A percentile compares a stretch with the other conserved stretches of the same genome.
Conservation (phyloP, 1,140 invertebrate genomes). For the Eumaeus atala region DNA sequence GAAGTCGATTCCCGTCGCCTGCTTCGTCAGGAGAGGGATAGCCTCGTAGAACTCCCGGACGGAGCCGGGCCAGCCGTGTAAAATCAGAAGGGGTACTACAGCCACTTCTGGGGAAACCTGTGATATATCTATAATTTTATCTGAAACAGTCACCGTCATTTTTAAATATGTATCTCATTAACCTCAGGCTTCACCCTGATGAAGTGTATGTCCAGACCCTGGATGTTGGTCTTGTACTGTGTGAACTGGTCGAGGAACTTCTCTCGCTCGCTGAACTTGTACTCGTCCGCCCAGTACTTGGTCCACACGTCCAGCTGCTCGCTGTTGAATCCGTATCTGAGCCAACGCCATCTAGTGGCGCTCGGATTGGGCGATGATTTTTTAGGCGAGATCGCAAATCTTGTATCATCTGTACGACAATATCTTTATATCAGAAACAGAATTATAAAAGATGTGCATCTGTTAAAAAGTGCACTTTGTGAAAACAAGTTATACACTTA, state of each 20-base stretch:
- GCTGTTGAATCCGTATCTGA: slow-evolving; percentile 85
- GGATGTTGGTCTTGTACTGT: slow-evolving; percentile 82
- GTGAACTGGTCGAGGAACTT: slow-evolving; percentile 79
- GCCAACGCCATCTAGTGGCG: slow-evolving; percentile 77
- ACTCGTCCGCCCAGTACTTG: slow-evolving; percentile 81
- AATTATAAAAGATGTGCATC: too few species aligned
- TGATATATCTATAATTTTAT: slow-evolving; percentile 5
- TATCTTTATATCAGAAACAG: too few species aligned
- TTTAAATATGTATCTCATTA: slow-evolving; percentile 1
- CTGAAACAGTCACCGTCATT: too few species aligned
- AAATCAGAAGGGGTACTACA: slow-evolving; percentile 81
- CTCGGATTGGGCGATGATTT: slow-evolving; percentile 60
- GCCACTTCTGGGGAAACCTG: slow-evolving; percentile 37
- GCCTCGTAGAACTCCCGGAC: slow-evolving; percentile 89
- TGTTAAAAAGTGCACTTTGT: too few species aligned
- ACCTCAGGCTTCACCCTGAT: slow-evolving; percentile 77
- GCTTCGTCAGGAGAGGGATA: slow-evolving; percentile 79
- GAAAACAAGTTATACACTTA: too few species aligned
- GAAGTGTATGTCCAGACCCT: slow-evolving; percentile 83
- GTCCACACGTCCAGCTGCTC: slow-evolving; percentile 77
- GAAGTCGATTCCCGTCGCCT: slow-evolving; percentile 74
- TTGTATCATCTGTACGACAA: slow-evolving; percentile 70
- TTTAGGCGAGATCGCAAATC: slow-evolving; percentile 78
- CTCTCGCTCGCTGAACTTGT: slow-evolving; percentile 81
- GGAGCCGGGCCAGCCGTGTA: slow-evolving; percentile 94